phyloP scores from a whole-genome alignment of 2,113 vertebrate genomes.

The Anhinga rufa region DNA sequence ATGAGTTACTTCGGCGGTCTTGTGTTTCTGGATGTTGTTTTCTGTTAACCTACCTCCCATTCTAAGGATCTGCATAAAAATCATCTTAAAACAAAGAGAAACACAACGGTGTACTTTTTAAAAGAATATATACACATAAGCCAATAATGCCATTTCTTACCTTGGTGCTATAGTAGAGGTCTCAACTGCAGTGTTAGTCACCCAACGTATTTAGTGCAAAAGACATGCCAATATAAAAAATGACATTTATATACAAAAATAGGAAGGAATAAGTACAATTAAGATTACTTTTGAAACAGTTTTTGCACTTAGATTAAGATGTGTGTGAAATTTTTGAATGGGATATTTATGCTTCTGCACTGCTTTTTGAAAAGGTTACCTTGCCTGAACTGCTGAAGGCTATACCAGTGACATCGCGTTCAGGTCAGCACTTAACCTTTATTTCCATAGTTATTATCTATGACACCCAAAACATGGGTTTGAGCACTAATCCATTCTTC shows the following conservation, averaged over 20 bases:
- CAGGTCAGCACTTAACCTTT: not conserved
- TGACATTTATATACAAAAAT: not conserved
- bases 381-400: not conserved
- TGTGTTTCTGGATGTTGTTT: constrained; percentile 34
- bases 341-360: not conserved
- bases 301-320: not conserved
- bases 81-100: not conserved
- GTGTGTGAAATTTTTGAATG: not conserved
- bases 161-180: not conserved
- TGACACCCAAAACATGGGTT: not conserved
- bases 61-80: not conserved
- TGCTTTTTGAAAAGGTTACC: not conserved
- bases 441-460: not conserved
- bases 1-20: constrained; percentile 46
- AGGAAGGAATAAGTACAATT: not conserved
- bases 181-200: not conserved
- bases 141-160: not conserved
- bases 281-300: not conserved
- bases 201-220: not conserved
- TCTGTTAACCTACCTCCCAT: not conserved
- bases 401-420: not conserved
- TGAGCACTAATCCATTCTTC: not conserved
- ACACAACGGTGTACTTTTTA: not conserved
- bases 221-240: not conserved
- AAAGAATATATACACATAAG: not conserved